Conservation (phyloP, 2,888 invertebrate genomes). For the Athripsodes cinereus region DNA sequence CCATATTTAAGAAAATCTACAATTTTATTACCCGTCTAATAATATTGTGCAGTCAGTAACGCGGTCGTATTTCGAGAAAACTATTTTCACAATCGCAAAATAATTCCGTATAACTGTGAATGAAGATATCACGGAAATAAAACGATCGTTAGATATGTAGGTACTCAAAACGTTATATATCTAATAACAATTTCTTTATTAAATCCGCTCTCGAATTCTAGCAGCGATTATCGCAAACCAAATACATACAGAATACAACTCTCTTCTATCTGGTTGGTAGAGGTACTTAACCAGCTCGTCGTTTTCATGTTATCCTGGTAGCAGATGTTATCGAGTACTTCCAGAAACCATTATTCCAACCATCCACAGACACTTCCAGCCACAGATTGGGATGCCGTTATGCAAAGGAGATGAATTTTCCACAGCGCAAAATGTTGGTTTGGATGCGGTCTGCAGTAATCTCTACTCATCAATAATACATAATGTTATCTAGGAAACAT, state of each 20-base stretch:
- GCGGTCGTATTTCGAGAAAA: too few species aligned
- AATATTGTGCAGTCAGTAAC: too few species aligned
- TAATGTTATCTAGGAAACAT: background rate
- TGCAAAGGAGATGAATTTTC: background rate
- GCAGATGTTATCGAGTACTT: background rate
- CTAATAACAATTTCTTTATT: too few species aligned
- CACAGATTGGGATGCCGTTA: background rate
- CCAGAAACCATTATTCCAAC: background rate
- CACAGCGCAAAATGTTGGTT: background rate
- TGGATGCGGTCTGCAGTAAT: background rate
- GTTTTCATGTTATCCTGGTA: background rate
- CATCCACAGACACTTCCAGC: conserved; percentile 1
- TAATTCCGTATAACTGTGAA: too few species aligned
- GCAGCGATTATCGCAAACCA: background rate
- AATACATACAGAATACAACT: background rate
- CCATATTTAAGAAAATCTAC: too few species aligned
- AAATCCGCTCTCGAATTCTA: too few species aligned
- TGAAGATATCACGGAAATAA: too few species aligned
- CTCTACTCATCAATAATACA: too few species aligned
- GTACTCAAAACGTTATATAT: too few species aligned
- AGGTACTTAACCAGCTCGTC: background rate
- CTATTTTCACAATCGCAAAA: too few species aligned
- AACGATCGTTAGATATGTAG: too few species aligned
- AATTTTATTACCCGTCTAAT: too few species aligned
- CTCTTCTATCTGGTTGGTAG: background rate